Conservation (phyloP, 2,888 invertebrate species). For the Leistus spinibarbis region DNA sequence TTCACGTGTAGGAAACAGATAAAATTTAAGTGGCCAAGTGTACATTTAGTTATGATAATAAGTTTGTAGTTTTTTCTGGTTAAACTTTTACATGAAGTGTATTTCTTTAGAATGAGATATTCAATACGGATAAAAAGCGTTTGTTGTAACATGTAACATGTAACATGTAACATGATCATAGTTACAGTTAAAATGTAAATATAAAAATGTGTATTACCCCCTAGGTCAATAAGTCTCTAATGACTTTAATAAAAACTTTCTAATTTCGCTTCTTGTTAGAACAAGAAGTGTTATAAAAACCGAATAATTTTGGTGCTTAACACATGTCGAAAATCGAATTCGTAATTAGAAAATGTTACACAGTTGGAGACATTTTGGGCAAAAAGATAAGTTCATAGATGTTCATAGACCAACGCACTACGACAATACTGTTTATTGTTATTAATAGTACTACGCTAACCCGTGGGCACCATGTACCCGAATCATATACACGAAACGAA, state of each 20-base stretch:
- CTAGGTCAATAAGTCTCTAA: neutral
- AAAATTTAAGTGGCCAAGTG: too few species aligned
- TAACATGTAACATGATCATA: neutral
- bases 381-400: conserved; percentile 19
- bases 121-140: neutral
- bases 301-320: neutral
- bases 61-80: too few species aligned
- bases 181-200: neutral
- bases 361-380: conserved; percentile 35
- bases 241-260: neutral
- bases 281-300: neutral
- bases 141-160: neutral
- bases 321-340: conserved; percentile 25
- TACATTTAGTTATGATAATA: too few species aligned
- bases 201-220: neutral
- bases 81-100: too few species aligned
- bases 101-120: neutral
- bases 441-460: neutral
- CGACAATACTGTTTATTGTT: too few species aligned
- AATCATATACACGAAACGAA: neutral
- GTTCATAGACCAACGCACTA: conserved; percentile 19
- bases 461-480: neutral
- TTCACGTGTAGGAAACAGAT: too few species aligned
- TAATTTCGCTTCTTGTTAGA: neutral
- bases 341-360: conserved; percentile 25